Base-by-base conservation (phyloP, 1,140 invertebrate genomes). In the Pseudomyrmex gracilis region DNA sequence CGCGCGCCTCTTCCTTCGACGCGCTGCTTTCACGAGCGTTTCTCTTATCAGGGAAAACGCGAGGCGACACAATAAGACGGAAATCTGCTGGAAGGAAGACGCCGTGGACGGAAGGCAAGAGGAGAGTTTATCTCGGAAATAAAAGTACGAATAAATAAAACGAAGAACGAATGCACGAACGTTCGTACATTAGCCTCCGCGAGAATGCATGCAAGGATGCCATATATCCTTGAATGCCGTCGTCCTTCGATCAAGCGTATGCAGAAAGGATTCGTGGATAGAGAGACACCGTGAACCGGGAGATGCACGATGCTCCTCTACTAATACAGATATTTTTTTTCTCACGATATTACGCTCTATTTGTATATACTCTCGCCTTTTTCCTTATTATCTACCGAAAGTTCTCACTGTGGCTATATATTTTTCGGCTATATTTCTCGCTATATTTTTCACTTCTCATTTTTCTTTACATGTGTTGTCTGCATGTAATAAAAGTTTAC, bases 41-140 rank as follows among this genome's bases (percentile, higher is more conserved):
- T 68, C 82, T 53, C 86, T 88, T 85, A 88, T 88, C 83, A 87
- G 70, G 51, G 77, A 76, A 34, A 82, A 78, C 80, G 87, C 80
- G 66, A 88, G 43, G 70, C 73, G 84, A 83, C 76, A 89, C 88
- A 89, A 89, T 89, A 73, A 88, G 88, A 89, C 87, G 84, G 88
- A 89, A 89, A 89, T 89, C 88, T 89, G 85, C 73, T 89, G 88
- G 88, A 89, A 89, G 77, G 87, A 86, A 89, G 87, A 89, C 87
- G 86, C 87, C 85, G 74, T 77, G 78, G 73, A 63, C 71, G 84
- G 84, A 78, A 76, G 73, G 73, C 73, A 85, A 76, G 74, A 85
- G 61, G 20, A 73, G 73, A 84, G 74, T 80, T 73, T 88, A 85
- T 88, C 86, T 78, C 76, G 51, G 86, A 88, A 88, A 85, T 85